Evolutionary conservation across 2,113 vertebrate species (phyloP).

Genomic region (Trematocara variabile): DNA sequence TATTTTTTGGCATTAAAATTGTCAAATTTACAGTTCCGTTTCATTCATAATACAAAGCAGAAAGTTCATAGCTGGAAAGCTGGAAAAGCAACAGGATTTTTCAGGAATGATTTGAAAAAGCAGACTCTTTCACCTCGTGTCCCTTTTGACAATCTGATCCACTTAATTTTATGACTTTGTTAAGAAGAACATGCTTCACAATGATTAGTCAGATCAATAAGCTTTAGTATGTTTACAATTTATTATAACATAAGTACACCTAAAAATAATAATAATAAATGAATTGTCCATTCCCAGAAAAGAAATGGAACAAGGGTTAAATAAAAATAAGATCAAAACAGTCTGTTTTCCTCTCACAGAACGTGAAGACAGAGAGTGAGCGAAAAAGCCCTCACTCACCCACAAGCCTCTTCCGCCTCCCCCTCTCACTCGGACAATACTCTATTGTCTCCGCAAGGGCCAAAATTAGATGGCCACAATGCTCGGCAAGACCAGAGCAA

Average conservation of each 20-base stretch:
- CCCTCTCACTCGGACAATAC: slow-evolving; percentile 51
- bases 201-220: neutral
- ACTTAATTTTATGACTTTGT: neutral
- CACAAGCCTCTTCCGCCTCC: neutral
- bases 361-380: slow-evolving; percentile 3
- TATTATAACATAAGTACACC: neutral
- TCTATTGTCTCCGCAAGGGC: slow-evolving; percentile 56
- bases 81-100: neutral
- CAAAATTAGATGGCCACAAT: slow-evolving; percentile 68
- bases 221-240: neutral
- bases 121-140: neutral
- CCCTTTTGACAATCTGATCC: neutral
- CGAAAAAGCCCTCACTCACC: slow-evolving; percentile 20
- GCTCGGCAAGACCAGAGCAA: slow-evolving; percentile 51
- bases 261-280: neutral
- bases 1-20: neutral
- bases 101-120: neutral
- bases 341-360: neutral
- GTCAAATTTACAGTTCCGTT: neutral
- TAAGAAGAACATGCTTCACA: neutral
- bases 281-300: neutral
- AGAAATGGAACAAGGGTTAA: neutral
- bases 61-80: neutral
- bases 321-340: slow-evolving; percentile 2
- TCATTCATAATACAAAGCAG: neutral